Evolutionary conservation across 1,140 invertebrate genomes (phyloP).

Genomic region (Brachystomella parvula): DNA sequence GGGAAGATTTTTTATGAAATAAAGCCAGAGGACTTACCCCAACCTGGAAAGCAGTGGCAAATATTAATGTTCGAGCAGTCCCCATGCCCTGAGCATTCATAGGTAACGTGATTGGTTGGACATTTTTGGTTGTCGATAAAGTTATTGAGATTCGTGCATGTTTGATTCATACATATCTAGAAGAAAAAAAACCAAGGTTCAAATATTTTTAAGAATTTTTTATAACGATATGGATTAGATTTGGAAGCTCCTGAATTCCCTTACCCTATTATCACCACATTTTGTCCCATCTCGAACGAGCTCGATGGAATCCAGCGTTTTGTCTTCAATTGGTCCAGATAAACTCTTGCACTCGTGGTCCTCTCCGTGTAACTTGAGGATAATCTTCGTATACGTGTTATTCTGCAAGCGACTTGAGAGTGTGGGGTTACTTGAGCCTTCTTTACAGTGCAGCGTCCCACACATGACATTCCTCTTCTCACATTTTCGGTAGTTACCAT

Average conservation of each 20-base stretch:
- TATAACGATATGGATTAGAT: neutral
- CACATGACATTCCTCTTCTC: slow-evolving; percentile 65
- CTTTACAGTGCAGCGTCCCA: slow-evolving; percentile 54
- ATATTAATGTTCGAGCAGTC: slow-evolving; percentile 88
- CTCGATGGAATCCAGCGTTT: slow-evolving; percentile 60
- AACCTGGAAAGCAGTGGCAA: slow-evolving; percentile 82
- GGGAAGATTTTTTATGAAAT: too few relatives aligned
- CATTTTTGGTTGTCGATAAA: slow-evolving; percentile 75
- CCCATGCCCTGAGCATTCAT: slow-evolving; percentile 87
- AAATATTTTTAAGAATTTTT: slow-evolving; percentile 14
- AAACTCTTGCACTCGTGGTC: slow-evolving; percentile 85
- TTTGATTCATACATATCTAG: slow-evolving; percentile 83
- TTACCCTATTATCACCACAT: slow-evolving; percentile 76
- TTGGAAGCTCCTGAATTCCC: slow-evolving; percentile 16
- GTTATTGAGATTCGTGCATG: slow-evolving; percentile 72
- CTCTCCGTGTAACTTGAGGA: slow-evolving; percentile 71
- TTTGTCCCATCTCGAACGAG: slow-evolving; percentile 80
- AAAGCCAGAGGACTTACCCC: too few relatives aligned
- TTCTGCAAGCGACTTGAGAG: slow-evolving; percentile 58
- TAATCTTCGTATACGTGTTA: slow-evolving; percentile 71
- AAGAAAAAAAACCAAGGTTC: slow-evolving; percentile 32
- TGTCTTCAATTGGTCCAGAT: slow-evolving; percentile 53
- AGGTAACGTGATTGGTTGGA: slow-evolving; percentile 74
- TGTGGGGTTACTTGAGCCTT: slow-evolving; percentile 67
- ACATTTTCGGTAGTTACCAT: slow-evolving; percentile 75